Base-by-base conservation (phyloP, 2,797 vertebrate species). In the Sebastes steindachneri region DNA sequence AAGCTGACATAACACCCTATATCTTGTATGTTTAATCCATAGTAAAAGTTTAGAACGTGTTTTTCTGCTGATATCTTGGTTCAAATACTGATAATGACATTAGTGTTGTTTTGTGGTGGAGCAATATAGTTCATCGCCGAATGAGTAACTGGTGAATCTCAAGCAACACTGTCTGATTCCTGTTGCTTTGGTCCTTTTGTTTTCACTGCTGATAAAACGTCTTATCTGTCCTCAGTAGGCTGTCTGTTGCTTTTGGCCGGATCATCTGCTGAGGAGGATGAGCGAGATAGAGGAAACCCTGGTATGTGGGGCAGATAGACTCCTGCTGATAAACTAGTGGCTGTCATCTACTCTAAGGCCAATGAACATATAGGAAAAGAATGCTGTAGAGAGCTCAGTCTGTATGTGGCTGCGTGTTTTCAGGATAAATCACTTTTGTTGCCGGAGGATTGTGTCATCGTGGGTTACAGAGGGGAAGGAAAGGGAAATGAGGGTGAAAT, bases 231-330 rank as follows among this genome's bases (percentile, higher is more conserved):
- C 33, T 41, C 75, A 54, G 72, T 59, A 7, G 31, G 79, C 75
- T 77, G 75, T 59, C 83, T 91, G 91, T 91, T 91, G 80, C 83
- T 80, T 79, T 90, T 93, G 90, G 93, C 89, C 5, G 2, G 66
- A 83, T 85, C 76, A 59, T 89, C 84, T 85, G 82, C 74, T 45
- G 65, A 89, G 81, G 84, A 88, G 85, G 80, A 91, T 41, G 74
- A 84, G 77, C 17, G 35, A 91, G 92, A 93, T 88, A 91, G 87
- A 88, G 73, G 82, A 89, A 88, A 85, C 77, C 67, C 60, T 78
- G 93, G 90, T 90, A 94, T 93, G 89, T 84, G 73, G 84, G 64
- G 33, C n/a, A 88, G 82, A 89, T 68, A 83, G 67, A 72, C 83
- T 79, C 65, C 75, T 63, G 81, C 48, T 86, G 88, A 89, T 83